Evolutionary conservation across 2,888 invertebrate species (phyloP).

Genomic region (Molanna angustata): DNA sequence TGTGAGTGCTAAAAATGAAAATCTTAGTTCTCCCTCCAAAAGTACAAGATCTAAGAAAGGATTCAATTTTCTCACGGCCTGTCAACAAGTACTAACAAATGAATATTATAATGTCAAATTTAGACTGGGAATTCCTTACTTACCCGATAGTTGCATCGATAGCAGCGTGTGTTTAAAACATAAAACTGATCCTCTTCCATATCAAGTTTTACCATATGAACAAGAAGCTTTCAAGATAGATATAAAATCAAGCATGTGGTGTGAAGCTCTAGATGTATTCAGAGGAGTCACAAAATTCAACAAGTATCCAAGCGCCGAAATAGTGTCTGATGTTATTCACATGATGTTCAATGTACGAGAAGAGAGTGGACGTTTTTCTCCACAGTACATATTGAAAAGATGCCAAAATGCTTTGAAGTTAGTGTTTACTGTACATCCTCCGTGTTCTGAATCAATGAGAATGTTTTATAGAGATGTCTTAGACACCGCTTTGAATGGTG

Average conservation of each 20-base stretch:
- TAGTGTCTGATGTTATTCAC: conserved; percentile 49
- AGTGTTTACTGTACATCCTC: conserved; percentile 46
- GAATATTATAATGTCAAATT: conserved; percentile 21
- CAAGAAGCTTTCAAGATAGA: conserved; percentile 46
- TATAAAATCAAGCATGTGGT: conserved; percentile 45
- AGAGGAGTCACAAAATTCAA: conserved; percentile 41
- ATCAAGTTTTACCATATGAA: conserved; percentile 38
- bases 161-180: conserved; percentile 13
- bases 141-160: conserved; percentile 18
- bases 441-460: conserved; percentile 42
- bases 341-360: conserved; percentile 49
- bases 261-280: conserved; percentile 48
- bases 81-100: conserved; percentile 16
- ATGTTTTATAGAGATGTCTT: conserved; percentile 45
- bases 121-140: conserved; percentile 8
- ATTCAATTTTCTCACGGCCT: conserved; percentile 18
- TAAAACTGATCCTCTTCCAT: conserved; percentile 35
- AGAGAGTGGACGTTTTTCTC: conserved; percentile 40
- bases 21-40: conserved; percentile 6
- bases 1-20: neutral
- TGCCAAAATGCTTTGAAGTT: conserved; percentile 44
- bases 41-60: conserved; percentile 18
- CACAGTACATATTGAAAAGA: conserved; percentile 41
- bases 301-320: conserved; percentile 44
- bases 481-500: conserved; percentile 41